These are phyloP conservation scores for Pristiophorus japonicus DNA, from an alignment of 2,113 vertebrate genomes.

Conservation along the genomic window DNA sequence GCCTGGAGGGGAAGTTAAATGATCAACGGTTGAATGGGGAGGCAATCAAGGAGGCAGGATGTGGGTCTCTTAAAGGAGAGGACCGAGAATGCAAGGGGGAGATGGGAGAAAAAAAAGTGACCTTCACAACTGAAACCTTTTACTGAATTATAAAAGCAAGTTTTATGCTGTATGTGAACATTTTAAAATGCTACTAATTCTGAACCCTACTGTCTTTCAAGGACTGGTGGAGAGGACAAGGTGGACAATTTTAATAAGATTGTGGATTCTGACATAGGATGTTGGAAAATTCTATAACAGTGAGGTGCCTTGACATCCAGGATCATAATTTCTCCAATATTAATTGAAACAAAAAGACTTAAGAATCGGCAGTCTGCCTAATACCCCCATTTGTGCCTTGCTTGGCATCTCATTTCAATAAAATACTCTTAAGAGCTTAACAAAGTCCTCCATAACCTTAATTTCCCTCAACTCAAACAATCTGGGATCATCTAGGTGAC, in stretches of 20 bases:
- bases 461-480: constrained; percentile 27
- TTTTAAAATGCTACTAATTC: background rate
- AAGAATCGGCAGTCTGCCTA: background rate
- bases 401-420: constrained; percentile 22
- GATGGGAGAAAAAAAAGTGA: background rate
- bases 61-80: background rate
- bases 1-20: background rate
- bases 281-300: background rate
- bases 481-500: constrained; percentile 12
- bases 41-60: background rate
- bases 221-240: background rate
- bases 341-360: background rate
- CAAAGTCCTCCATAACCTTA: constrained; percentile 4
- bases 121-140: background rate
- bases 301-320: background rate
- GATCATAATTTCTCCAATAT: background rate
- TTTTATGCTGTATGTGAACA: background rate
- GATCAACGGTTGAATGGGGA: background rate
- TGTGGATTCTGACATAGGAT: background rate
- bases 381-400: constrained; percentile 27
- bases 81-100: background rate
- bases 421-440: constrained; percentile 28
- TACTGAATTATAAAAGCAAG: background rate
- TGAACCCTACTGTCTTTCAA: background rate
- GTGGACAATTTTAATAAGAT: background rate